phyloP scores from a whole-genome alignment of 1,140 invertebrate genomes.

The Spodoptera litura region DNA sequence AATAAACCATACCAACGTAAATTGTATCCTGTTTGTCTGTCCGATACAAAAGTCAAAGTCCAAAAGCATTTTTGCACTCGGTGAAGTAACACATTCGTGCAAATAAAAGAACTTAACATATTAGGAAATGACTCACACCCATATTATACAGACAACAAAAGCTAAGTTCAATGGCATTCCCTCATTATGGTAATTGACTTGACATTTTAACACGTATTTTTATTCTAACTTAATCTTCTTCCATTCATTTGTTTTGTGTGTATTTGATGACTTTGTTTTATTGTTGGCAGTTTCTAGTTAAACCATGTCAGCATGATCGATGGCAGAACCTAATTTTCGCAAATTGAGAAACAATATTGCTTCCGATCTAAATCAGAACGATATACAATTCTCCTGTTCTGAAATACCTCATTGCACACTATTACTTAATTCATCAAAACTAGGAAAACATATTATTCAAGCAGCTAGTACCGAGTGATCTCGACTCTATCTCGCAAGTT shows the following conservation, averaged over 20 bases:
- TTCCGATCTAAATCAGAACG: too few relatives aligned
- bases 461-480: conserved; percentile 4
- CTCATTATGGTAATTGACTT: conserved; percentile 38
- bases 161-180: conserved; percentile 37
- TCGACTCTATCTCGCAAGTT: not conserved
- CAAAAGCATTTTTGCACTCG: conserved; percentile 4
- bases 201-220: conserved; percentile 7
- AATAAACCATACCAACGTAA: not conserved
- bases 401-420: too few relatives aligned
- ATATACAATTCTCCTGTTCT: too few relatives aligned
- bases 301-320: too few relatives aligned
- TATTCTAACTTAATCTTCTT: not conserved
- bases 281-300: too few relatives aligned
- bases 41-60: not conserved
- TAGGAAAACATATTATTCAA: not conserved
- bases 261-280: too few relatives aligned
- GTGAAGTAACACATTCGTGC: conserved; percentile 7
- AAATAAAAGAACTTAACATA: conserved; percentile 19
- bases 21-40: conserved; percentile 7
- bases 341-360: too few relatives aligned
- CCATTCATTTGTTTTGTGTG: not conserved
- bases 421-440: too few relatives aligned
- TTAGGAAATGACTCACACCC: conserved; percentile 24
- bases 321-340: too few relatives aligned
- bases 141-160: conserved; percentile 17